These are phyloP conservation scores for Pharmacophagus antenor DNA, from an alignment of 2,888 invertebrate species.

Conservation along the genomic window DNA sequence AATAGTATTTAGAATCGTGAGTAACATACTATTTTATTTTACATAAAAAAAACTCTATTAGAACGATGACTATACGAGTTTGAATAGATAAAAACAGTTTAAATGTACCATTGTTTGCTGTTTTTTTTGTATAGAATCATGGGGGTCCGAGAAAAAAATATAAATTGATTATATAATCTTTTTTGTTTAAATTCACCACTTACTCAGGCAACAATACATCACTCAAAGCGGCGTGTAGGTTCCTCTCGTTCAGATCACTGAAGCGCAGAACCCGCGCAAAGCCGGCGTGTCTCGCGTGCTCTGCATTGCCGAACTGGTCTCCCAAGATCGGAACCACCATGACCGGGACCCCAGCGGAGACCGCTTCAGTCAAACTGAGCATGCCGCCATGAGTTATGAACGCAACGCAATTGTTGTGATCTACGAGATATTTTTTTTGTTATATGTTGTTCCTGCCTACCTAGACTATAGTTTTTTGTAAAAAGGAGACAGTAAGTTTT, in stretches of 20 bases:
- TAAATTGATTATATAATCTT: too few relatives aligned
- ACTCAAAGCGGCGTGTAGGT: constrained; percentile 56
- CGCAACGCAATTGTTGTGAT: constrained; percentile 81
- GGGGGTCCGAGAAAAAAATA: too few relatives aligned
- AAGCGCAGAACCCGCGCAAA: constrained; percentile 64
- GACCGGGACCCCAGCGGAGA: constrained; percentile 75
- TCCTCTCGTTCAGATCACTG: constrained; percentile 61
- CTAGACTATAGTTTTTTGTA: not conserved
- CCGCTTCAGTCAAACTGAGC: constrained; percentile 75
- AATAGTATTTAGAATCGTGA: too few relatives aligned
- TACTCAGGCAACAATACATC: constrained; percentile 68
- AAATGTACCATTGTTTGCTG: too few relatives aligned
- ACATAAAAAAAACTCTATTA: too few relatives aligned
- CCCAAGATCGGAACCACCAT: constrained; percentile 78
- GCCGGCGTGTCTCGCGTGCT: constrained; percentile 45
- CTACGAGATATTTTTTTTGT: constrained; percentile 48
- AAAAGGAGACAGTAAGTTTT: too few relatives aligned
- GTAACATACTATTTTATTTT: too few relatives aligned
- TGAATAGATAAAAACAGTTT: too few relatives aligned
- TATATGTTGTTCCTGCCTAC: not conserved
- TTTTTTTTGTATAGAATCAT: too few relatives aligned
- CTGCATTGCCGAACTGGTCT: constrained; percentile 70
- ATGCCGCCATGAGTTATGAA: constrained; percentile 76
- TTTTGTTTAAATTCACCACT: constrained; percentile 35
- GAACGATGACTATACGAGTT: too few relatives aligned